These are phyloP conservation scores for Chelidonichthys spinosus DNA, from an alignment of 2,797 vertebrate species.

Conservation along the genomic window DNA sequence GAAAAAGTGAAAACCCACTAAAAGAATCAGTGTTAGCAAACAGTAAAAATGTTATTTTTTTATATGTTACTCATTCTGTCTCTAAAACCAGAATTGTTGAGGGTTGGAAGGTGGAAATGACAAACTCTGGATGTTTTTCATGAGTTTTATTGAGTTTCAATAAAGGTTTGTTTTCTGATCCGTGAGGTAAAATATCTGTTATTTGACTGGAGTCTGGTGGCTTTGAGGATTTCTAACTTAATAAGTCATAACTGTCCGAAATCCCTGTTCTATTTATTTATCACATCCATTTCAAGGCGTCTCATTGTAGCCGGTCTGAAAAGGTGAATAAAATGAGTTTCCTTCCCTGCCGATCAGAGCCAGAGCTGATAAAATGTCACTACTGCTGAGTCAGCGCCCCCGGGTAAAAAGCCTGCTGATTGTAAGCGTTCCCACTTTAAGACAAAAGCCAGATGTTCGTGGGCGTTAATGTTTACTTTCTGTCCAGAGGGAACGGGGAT, in stretches of 20 bases:
- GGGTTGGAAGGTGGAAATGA: too few relatives aligned
- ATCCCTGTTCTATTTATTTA: background rate
- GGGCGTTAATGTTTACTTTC: background rate
- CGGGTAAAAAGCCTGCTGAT: background rate
- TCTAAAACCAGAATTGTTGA: too few relatives aligned
- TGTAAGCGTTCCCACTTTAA: background rate
- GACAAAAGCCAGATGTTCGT: slow-evolving; percentile 8
- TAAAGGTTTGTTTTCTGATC: too few relatives aligned
- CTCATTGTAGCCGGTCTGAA: background rate
- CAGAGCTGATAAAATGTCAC: background rate
- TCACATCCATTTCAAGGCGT: background rate
- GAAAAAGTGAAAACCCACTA: too few relatives aligned
- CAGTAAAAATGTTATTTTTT: too few relatives aligned
- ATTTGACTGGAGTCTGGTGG: background rate
- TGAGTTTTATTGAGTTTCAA: too few relatives aligned
- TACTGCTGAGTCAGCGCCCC: background rate
- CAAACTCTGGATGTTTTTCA: too few relatives aligned
- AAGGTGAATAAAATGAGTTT: background rate
- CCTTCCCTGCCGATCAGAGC: background rate
- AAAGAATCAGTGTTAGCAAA: too few relatives aligned
- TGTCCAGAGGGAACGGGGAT: background rate
- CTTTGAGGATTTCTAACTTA: background rate
- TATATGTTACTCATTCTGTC: too few relatives aligned
- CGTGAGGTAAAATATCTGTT: background rate
- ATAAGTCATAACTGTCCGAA: background rate